Conservation (phyloP, 2,797 vertebrate species). For the Neosalanx taihuensis region DNA sequence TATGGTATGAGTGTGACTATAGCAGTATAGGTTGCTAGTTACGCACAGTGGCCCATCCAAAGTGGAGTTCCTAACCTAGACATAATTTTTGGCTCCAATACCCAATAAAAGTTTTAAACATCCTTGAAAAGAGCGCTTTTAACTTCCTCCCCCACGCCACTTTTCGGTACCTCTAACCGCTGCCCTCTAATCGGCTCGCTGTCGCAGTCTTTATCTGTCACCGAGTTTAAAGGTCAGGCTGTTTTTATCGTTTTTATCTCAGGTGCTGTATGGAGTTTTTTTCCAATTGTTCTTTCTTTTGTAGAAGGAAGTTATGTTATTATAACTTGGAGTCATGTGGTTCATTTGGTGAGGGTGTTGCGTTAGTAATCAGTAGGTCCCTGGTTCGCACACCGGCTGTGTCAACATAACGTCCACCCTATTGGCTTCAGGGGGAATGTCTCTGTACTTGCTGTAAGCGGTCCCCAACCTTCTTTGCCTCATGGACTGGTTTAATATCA, state of each 20-base stretch:
- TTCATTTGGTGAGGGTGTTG: background rate
- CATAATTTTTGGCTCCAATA: conserved; percentile 39
- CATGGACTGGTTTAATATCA: too few species aligned
- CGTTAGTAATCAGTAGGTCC: too few species aligned
- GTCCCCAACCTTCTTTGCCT: too few species aligned
- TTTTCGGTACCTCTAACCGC: conserved; percentile 30
- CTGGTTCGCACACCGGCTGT: too few species aligned
- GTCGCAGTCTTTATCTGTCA: conserved; percentile 37
- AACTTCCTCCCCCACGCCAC: conserved; percentile 37
- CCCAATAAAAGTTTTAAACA: conserved; percentile 21
- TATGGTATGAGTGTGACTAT: conserved; percentile 25
- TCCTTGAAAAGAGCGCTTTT: conserved; percentile 24
- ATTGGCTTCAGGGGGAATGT: too few species aligned
- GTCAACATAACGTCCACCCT: too few species aligned
- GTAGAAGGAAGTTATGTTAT: background rate
- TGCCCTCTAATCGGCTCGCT: conserved; percentile 34
- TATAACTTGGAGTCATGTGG: background rate
- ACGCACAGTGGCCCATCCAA: conserved; percentile 28
- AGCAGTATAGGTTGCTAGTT: background rate
- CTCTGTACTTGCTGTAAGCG: too few species aligned
- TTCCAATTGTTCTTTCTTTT: conserved; percentile 13
- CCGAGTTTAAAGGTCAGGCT: conserved; percentile 47
- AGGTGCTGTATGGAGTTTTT: conserved; percentile 17
- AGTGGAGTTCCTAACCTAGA: too few species aligned
- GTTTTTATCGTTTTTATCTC: conserved; percentile 26